These are phyloP conservation scores for Vultur gryphus DNA, from an alignment of 2,797 vertebrate species.

Conservation along the genomic window DNA sequence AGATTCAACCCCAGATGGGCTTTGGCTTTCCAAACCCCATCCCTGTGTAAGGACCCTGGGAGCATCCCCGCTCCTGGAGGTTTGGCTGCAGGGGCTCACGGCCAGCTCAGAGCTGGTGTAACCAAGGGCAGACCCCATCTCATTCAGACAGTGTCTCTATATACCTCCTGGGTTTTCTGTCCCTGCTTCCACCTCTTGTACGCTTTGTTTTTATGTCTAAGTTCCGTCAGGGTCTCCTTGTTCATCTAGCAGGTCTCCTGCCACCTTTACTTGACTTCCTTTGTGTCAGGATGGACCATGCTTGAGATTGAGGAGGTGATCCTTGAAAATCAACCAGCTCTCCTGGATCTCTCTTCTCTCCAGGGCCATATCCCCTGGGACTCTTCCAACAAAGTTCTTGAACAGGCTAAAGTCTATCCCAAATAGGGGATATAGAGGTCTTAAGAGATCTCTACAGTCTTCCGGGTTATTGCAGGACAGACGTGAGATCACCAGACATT, in stretches of 20 bases:
- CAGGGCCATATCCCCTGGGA: background rate
- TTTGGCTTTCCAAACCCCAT: background rate
- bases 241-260: background rate
- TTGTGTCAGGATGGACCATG: background rate
- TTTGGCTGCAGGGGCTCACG: background rate
- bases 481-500: background rate
- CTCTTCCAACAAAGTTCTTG: background rate
- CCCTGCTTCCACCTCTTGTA: background rate
- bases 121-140: background rate
- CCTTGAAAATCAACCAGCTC: background rate
- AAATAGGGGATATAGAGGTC: background rate
- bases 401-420: background rate
- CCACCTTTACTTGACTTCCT: background rate
- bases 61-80: accelerated
- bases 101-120: background rate
- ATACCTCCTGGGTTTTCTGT: background rate
- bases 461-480: background rate
- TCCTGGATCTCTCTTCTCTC: background rate
- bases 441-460: background rate
- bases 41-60: background rate
- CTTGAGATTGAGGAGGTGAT: background rate
- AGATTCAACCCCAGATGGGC: background rate
- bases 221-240: background rate
- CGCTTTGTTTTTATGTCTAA: background rate
- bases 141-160: background rate